Conservation (phyloP, 2,113 vertebrate genomes). For the Oncorhynchus keta region DNA sequence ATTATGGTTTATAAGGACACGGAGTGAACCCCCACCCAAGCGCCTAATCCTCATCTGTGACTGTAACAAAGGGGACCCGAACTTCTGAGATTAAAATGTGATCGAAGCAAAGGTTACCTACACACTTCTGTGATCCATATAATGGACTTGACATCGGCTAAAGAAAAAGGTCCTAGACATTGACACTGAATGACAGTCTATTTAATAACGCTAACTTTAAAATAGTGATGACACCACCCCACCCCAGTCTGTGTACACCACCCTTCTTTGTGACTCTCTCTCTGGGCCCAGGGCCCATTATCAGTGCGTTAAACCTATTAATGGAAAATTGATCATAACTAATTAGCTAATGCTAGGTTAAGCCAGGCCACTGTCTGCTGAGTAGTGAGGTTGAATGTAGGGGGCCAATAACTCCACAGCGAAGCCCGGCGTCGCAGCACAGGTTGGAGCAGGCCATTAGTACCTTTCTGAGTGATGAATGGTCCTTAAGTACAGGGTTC, state of each 20-base stretch:
- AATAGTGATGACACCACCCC: too few species aligned
- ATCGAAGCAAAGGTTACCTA: too few species aligned
- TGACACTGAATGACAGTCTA: too few species aligned
- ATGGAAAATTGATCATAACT: constrained; percentile 60
- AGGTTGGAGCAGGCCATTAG: constrained; percentile 39
- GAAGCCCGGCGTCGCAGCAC: background rate
- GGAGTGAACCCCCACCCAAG: constrained; percentile 17
- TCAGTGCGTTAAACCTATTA: constrained; percentile 50
- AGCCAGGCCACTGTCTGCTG: constrained; percentile 45
- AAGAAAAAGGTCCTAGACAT: too few species aligned
- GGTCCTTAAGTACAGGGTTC: background rate
- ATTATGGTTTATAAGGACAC: constrained; percentile 19
- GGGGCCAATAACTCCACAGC: constrained; percentile 25
- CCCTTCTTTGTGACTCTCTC: too few species aligned
- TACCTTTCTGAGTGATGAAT: constrained; percentile 59
- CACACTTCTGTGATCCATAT: too few species aligned
- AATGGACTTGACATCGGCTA: too few species aligned
- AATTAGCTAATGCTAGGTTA: constrained; percentile 33
- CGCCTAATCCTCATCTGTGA: background rate
- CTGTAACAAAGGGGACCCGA: background rate
- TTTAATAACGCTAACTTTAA: too few species aligned
- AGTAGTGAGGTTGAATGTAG: constrained; percentile 18
- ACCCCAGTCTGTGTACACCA: too few species aligned
- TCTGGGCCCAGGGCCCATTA: constrained; percentile 28
- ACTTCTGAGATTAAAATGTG: too few species aligned